Base-by-base conservation (phyloP, 2,797 vertebrate species). In the Silurus aristotelis region DNA sequence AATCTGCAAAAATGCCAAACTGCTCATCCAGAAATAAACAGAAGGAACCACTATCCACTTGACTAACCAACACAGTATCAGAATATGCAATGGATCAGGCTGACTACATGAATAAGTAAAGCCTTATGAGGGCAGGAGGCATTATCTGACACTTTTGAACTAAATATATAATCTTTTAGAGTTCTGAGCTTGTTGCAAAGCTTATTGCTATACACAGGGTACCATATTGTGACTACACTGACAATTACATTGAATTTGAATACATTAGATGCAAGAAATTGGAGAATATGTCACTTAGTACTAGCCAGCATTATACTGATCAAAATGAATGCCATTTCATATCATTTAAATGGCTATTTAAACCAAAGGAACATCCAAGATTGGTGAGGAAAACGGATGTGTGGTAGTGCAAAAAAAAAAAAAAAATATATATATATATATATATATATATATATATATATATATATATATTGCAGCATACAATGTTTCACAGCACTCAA, bases 1-100 rank as follows among this genome's bases (percentile, higher is more conserved):
- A 66, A 85, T 70, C 85, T 87, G 84, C 55, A 38, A 46, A n/a
- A 84, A 13, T 27, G 61, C 83, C 73, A 75, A 80, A 60, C 66
- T 60, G 22, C 72, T 22, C 43, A 80, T 48, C 25, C 43, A 63
- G 15, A 68, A 85, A 72, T 66, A 82, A 63, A 68, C 76, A 83
- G 61, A 52, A 38, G 20, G 25, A 43, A 20, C n/a, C 43, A 55
- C n/a, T 22, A 78, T 75, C 61, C 67, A 72, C 80, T 71, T 25
- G 61, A 55, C 19, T 25, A 19, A 27, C 71, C 9, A 17, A 15
- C 38, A 38, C 77, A 17, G 60, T 46, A 64, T n/a, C 22, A 46
- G 12, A 61, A 43, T 61, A 13, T 46, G 58, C 12, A 22, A 7
- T 9, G 76, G 31, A 79, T 63, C 22, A 46, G 38, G 63, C 12